Base-by-base conservation (phyloP, 2,113 vertebrate genomes). In the Pelodiscus sinensis region DNA sequence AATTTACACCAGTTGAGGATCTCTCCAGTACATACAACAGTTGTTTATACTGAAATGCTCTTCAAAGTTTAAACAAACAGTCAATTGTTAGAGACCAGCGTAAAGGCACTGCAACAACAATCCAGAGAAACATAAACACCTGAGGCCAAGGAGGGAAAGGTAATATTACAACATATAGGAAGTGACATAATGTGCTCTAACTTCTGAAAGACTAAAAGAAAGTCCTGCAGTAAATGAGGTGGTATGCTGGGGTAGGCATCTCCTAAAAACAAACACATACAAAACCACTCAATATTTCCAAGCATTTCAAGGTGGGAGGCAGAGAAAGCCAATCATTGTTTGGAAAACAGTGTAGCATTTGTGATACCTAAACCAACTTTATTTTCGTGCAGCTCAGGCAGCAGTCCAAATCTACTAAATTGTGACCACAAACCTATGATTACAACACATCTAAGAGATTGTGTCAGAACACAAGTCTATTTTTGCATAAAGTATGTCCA, bases 341-440 rank as follows among this genome's bases (percentile, higher is more conserved):
- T 86, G 35, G 87, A 78, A 88, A 94, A 90, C 81, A 95, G 73
- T 51, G 78, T 6, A 65, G 13, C 38, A 6, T 94, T 89, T 96
- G 62, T 92, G 92, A 95, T 95, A 87, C 85, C 35, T 81, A 9
- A 86, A 25, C 31, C 38, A 56, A 65, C 62, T 50, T 44, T 75
- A 14, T 58, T 96, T 91, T 82, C 80, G 10, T 92, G 88, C 10
- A 80, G 77, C 89, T 83, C 22, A 51, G 86, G 83, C 71, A 84
- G 31, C 78, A 92, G 95, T 87, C 81, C 87, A 95, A 95, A 91
- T 12, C 29, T 91, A 82, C 87, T 89, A 80, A 97, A 96, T 57
- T 57, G 79, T 29, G 84, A 87, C 78, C 93, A 96, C 60, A 94
- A 88, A 81, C 80, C 85, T 22, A 44, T 2, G 31, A 82, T 88